phyloP scores from a whole-genome alignment of 2,113 vertebrate species.

The Bettongia penicillata region DNA sequence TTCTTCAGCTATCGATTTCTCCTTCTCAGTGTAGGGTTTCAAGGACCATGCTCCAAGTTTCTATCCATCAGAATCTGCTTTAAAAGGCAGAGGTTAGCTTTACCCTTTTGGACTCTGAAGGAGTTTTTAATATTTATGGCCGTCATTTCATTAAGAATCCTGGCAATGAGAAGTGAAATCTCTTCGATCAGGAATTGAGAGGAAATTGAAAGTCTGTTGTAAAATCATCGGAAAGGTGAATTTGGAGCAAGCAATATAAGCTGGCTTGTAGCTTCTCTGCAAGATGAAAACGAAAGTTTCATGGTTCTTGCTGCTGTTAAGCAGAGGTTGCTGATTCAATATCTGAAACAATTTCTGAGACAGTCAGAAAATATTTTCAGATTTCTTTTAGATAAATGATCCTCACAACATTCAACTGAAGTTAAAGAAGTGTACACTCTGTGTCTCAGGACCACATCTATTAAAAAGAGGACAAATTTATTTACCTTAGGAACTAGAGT shows the following conservation, averaged over 20 bases:
- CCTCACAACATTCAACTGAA: not conserved
- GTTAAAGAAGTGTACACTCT: not conserved
- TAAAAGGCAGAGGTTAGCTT: not conserved
- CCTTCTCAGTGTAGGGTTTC: not conserved
- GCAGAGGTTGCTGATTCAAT: not conserved
- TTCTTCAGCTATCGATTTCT: not conserved
- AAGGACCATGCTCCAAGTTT: not conserved
- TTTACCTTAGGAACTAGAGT: not conserved
- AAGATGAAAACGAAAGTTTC: not conserved
- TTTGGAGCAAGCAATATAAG: not conserved
- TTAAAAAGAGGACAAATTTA: not conserved
- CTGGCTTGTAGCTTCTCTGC: not conserved
- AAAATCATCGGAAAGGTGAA: not conserved
- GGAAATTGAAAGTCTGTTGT: not conserved
- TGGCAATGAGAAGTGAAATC: constrained; percentile 12
- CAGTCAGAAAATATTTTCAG: not conserved
- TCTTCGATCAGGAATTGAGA: constrained; percentile 10
- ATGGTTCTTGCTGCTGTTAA: not conserved
- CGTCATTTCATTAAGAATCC: not conserved
- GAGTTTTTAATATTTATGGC: constrained; percentile 14
- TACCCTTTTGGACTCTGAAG: not conserved
- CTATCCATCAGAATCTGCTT: not conserved
- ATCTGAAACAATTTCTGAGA: not conserved
- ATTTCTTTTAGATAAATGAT: not conserved
- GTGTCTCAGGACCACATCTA: not conserved